phyloP scores from a whole-genome alignment of 2,797 vertebrate genomes.

The Pachyuromys duprasi region DNA sequence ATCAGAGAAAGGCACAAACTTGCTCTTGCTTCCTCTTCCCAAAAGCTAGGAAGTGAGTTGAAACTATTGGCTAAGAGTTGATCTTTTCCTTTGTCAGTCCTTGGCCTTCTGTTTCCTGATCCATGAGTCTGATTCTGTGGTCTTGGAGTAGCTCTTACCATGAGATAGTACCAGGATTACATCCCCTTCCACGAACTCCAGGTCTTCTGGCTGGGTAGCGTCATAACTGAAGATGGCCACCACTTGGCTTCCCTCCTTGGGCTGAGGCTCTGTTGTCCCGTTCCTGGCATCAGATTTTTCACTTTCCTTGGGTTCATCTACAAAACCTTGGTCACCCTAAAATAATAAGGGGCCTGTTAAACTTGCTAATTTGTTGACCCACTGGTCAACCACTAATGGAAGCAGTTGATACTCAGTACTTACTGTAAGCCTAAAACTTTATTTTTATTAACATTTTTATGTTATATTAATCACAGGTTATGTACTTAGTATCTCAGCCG shows the following conservation, averaged over 20 bases:
- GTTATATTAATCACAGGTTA: too few relatives aligned
- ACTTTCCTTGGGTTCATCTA: slow-evolving; percentile 25
- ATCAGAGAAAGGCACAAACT: neutral
- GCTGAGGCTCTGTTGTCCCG: slow-evolving; percentile 55
- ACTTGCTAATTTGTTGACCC: neutral
- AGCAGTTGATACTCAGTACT: neutral
- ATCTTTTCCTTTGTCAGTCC: neutral
- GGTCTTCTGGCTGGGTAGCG: slow-evolving; percentile 93
- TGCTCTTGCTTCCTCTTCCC: neutral
- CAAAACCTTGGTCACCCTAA: slow-evolving; percentile 84
- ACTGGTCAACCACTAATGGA: neutral
- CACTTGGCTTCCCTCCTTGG: slow-evolving; percentile 79
- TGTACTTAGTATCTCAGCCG: too few relatives aligned
- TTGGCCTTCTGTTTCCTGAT: neutral
- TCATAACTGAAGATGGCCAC: slow-evolving; percentile 92
- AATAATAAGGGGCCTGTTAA: slow-evolving; percentile 62
- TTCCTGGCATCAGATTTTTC: slow-evolving; percentile 77
- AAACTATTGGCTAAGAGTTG: neutral
- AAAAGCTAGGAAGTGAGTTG: neutral
- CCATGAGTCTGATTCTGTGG: neutral
- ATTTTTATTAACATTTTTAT: too few relatives aligned
- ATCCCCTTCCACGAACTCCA: slow-evolving; percentile 93
- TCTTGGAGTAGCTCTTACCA: slow-evolving; percentile 85
- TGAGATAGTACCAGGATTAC: slow-evolving; percentile 91
- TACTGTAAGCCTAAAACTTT: neutral